Conservation (phyloP, 2,888 invertebrate genomes). For the Agrilus mali region DNA sequence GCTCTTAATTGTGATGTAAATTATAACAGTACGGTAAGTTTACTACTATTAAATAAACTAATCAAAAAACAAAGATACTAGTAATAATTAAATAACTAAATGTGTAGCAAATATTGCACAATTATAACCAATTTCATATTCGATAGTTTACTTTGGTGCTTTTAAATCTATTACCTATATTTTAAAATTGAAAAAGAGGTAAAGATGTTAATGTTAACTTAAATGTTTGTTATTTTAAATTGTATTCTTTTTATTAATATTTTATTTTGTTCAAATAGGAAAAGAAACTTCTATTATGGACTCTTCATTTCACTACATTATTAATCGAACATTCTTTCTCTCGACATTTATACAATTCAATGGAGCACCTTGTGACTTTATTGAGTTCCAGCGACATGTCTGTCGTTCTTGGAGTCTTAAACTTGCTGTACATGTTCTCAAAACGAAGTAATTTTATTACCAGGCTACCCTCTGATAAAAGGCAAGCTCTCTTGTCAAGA, state of each 20-base stretch:
- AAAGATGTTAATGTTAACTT: neutral
- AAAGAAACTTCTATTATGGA: constrained; percentile 57
- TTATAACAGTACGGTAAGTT: constrained; percentile 43
- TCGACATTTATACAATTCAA: constrained; percentile 74
- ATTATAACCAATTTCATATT: no score
- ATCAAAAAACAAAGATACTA: no score
- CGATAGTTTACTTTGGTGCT: neutral
- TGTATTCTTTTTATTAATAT: constrained; percentile 2
- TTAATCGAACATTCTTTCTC: constrained; percentile 81
- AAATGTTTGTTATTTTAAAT: neutral
- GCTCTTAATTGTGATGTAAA: constrained; percentile 60
- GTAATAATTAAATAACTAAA: no score
- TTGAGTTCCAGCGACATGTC: constrained; percentile 71
- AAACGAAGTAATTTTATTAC: constrained; percentile 79
- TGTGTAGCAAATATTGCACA: no score
- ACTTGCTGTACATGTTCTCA: constrained; percentile 78
- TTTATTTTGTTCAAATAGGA: constrained; percentile 36
- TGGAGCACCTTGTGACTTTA: constrained; percentile 69
- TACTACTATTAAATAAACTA: neutral
- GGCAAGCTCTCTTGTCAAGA: constrained; percentile 56
- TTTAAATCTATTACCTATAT: no score
- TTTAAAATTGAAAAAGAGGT: neutral
- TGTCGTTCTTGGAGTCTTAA: constrained; percentile 70
- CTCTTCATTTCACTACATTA: constrained; percentile 69
- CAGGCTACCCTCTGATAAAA: constrained; percentile 56